These are phyloP conservation scores for Andrena marginata DNA, from an alignment of 2,888 invertebrate species.

Conservation along the genomic window DNA sequence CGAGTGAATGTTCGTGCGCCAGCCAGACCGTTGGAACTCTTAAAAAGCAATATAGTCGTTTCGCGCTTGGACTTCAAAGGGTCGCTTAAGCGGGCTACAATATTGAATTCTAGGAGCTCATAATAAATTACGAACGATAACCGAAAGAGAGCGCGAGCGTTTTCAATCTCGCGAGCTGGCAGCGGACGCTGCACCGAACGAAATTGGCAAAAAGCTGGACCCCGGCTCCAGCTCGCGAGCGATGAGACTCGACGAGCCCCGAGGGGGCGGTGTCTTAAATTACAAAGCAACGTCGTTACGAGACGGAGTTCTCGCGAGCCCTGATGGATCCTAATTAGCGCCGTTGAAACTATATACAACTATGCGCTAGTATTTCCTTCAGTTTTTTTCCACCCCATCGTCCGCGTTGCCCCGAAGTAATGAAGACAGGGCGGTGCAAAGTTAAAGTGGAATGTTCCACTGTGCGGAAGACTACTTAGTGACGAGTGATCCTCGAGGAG, in stretches of 20 bases:
- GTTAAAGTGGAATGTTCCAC: slow-evolving; percentile 76
- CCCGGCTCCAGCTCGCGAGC: neutral
- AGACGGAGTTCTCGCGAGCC: slow-evolving; percentile 35
- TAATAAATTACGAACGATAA: slow-evolving; percentile 4
- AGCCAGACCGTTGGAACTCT: neutral
- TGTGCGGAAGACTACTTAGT: slow-evolving; percentile 72
- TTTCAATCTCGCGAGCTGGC: too few species aligned
- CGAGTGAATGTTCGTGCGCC: neutral
- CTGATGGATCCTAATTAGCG: slow-evolving; percentile 57
- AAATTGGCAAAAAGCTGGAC: neutral
- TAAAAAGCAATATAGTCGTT: neutral
- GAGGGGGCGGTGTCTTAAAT: slow-evolving; percentile 27
- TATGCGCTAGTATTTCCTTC: slow-evolving; percentile 8
- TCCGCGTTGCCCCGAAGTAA: slow-evolving; percentile 37
- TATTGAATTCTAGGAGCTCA: slow-evolving; percentile 1
- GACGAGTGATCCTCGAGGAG: slow-evolving; percentile 78
- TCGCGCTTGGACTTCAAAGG: slow-evolving; percentile 9
- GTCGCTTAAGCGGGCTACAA: neutral
- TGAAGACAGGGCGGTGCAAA: slow-evolving; percentile 64
- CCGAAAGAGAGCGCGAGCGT: neutral
- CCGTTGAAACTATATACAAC: slow-evolving; percentile 48
- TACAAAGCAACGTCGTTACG: slow-evolving; percentile 45
- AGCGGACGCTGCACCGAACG: neutral
- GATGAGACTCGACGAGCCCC: slow-evolving; percentile 30
- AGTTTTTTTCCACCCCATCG: slow-evolving; percentile 9